phyloP scores from a whole-genome alignment of 2,888 invertebrate genomes.

The Embidobia sp. region DNA sequence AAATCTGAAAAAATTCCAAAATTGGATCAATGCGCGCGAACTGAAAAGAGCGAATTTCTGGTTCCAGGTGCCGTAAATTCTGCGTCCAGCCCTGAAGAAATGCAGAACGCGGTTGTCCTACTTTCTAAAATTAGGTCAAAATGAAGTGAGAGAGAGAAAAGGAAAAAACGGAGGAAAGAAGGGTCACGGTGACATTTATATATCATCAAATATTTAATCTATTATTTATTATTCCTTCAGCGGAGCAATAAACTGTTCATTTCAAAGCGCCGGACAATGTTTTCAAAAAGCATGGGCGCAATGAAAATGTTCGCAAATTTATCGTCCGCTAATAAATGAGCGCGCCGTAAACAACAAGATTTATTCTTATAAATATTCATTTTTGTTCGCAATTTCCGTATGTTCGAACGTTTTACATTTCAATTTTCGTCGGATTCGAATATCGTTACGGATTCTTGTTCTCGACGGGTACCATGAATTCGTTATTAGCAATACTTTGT shows the following conservation, averaged over 20 bases:
- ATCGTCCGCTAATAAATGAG: constrained; percentile 33
- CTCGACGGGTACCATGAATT: too few relatives aligned
- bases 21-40: too few relatives aligned
- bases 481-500: too few relatives aligned
- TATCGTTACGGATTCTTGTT: too few relatives aligned
- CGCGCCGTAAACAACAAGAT: constrained; percentile 26
- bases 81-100: constrained; percentile 44
- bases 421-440: constrained; percentile 12
- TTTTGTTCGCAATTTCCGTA: constrained; percentile 22
- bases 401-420: constrained; percentile 16
- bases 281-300: constrained; percentile 27
- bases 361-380: constrained; percentile 33
- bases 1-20: too few relatives aligned
- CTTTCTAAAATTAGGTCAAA: constrained; percentile 55
- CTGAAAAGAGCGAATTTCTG: too few relatives aligned
- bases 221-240: constrained; percentile 46
- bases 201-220: constrained; percentile 52
- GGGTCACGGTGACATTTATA: constrained; percentile 35
- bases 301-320: constrained; percentile 25
- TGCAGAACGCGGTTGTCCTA: constrained; percentile 46
- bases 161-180: constrained; percentile 15
- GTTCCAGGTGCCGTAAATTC: constrained; percentile 10
- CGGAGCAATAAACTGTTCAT: constrained; percentile 30
- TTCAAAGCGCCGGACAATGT: constrained; percentile 27
- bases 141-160: constrained; percentile 21